Evolutionary conservation across 2,888 invertebrate species (phyloP).

Genomic region (Epinotia ramella): DNA sequence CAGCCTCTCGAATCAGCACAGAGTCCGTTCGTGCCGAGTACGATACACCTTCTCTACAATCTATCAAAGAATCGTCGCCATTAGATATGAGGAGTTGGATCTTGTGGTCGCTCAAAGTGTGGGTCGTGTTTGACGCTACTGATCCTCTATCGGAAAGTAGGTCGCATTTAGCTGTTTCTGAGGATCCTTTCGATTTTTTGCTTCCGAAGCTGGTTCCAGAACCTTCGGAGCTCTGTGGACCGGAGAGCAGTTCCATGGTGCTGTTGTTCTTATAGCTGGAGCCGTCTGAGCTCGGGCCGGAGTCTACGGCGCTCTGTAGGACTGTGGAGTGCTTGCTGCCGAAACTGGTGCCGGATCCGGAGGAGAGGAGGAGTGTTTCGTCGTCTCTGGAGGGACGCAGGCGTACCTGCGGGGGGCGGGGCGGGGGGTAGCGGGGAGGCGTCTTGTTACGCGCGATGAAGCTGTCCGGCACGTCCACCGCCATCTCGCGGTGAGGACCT

Average conservation of each 20-base stretch:
- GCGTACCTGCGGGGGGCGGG: constrained; percentile 89
- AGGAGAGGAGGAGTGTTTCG: constrained; percentile 80
- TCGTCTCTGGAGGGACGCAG: constrained; percentile 77
- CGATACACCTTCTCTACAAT: constrained; percentile 77
- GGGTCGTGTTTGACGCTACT: constrained; percentile 66
- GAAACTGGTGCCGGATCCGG: constrained; percentile 78
- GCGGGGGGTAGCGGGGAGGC: constrained; percentile 95
- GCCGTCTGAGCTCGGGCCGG: constrained; percentile 73
- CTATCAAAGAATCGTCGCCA: constrained; percentile 77
- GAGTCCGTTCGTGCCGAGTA: constrained; percentile 83
- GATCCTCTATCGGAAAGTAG: constrained; percentile 70
- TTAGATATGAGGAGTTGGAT: constrained; percentile 79
- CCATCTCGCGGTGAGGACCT: constrained; percentile 98
- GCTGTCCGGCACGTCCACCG: constrained; percentile 98
- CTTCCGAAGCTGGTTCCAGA: constrained; percentile 76
- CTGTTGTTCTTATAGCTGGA: constrained; percentile 77
- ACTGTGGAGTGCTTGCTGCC: constrained; percentile 79
- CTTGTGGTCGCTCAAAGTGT: constrained; percentile 75
- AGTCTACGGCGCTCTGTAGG: constrained; percentile 68
- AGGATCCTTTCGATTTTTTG: constrained; percentile 77
- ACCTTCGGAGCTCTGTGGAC: constrained; percentile 77
- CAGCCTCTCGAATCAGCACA: constrained; percentile 79
- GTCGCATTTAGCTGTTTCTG: constrained; percentile 79
- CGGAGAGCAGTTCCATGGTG: constrained; percentile 73
- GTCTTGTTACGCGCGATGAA: constrained; percentile 96